Conservation (phyloP, 1,140 invertebrate genomes). For the Calliphora vicina region DNA sequence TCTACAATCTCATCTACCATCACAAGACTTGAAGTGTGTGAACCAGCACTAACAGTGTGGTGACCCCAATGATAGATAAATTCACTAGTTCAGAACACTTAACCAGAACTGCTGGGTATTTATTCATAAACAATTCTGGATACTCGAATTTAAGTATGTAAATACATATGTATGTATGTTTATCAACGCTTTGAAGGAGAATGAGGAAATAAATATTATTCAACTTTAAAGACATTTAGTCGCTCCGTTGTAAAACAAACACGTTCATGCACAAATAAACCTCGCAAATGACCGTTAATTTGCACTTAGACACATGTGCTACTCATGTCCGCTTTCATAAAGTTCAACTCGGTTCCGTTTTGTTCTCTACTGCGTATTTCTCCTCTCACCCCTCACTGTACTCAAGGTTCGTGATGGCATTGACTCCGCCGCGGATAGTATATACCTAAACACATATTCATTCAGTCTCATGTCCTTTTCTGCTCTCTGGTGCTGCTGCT, state of each 20-base stretch:
- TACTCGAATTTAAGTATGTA: too few relatives aligned
- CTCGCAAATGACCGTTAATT: constrained; percentile 19
- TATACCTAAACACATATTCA: neutral
- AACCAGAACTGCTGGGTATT: too few relatives aligned
- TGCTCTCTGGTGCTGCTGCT: too few relatives aligned
- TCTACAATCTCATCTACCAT: too few relatives aligned
- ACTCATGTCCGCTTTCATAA: neutral
- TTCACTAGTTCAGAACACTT: too few relatives aligned
- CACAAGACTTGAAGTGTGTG: too few relatives aligned
- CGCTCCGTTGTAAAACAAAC: neutral
- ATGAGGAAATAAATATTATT: neutral
- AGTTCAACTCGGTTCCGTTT: neutral
- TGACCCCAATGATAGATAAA: too few relatives aligned
- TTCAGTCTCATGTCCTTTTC: neutral
- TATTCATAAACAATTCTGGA: too few relatives aligned
- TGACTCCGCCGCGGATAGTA: neutral
- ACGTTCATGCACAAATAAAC: neutral
- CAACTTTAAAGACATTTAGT: neutral
- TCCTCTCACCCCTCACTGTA: neutral
- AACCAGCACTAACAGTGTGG: too few relatives aligned
- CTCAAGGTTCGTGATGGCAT: neutral
- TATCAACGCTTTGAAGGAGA: too few relatives aligned
- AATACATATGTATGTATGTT: too few relatives aligned
- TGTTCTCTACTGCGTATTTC: neutral
- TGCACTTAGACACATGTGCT: constrained; percentile 25